These are phyloP conservation scores for Tholera decimalis DNA, from an alignment of 2,888 invertebrate species.

Conservation along the genomic window DNA sequence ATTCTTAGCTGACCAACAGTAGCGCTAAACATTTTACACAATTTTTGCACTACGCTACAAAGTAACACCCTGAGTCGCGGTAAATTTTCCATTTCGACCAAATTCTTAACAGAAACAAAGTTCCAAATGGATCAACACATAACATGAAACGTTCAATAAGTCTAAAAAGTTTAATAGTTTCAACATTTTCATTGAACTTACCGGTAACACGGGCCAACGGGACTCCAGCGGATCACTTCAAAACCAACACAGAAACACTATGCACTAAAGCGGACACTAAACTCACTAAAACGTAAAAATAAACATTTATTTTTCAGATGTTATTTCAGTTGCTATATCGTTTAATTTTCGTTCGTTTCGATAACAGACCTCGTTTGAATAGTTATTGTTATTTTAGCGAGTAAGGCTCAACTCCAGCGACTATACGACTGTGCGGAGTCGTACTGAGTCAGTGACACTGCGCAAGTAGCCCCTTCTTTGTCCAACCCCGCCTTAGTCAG, in stretches of 20 bases:
- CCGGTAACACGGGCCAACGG: slow-evolving; percentile 85
- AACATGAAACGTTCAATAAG: neutral
- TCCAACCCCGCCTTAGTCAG: slow-evolving; percentile 66
- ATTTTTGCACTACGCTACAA: neutral
- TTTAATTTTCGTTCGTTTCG: slow-evolving; percentile 81
- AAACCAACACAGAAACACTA: slow-evolving; percentile 69
- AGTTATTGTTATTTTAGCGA: slow-evolving; percentile 62
- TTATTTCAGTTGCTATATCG: slow-evolving; percentile 76
- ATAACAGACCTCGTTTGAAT: slow-evolving; percentile 60
- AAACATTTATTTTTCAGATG: slow-evolving; percentile 54
- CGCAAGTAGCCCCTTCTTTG: slow-evolving; percentile 80
- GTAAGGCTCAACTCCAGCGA: slow-evolving; percentile 67
- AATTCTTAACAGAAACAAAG: slow-evolving; percentile 31
- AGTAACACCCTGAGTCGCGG: neutral
- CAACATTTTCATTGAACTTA: slow-evolving; percentile 82
- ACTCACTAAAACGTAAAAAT: slow-evolving; percentile 66
- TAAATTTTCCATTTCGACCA: neutral
- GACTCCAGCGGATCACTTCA: slow-evolving; percentile 75
- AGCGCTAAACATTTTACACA: neutral
- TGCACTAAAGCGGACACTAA: slow-evolving; percentile 68
- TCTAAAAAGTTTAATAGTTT: slow-evolving; percentile 66
- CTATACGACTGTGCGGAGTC: slow-evolving; percentile 76
- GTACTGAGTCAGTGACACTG: slow-evolving; percentile 90
- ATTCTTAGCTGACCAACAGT: neutral
- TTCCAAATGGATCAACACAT: neutral